These are phyloP conservation scores for Sinhomidia bicolor DNA, from an alignment of 2,888 invertebrate species.

Conservation along the genomic window DNA sequence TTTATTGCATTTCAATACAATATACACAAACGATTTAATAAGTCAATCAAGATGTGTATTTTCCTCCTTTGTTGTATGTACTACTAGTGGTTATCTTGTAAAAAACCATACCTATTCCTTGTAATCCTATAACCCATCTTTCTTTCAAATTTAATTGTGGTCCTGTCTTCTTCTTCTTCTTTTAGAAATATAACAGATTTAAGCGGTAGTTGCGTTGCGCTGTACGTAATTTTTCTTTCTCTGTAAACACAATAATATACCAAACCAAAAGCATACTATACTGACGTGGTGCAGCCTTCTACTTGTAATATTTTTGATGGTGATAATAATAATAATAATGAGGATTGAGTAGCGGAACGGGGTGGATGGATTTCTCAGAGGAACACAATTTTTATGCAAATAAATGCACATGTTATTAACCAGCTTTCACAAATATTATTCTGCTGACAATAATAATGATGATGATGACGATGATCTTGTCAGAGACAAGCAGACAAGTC, in stretches of 20 bases:
- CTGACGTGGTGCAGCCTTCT: constrained; percentile 20
- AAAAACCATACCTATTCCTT: constrained; percentile 41
- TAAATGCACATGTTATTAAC: constrained; percentile 62
- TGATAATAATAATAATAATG: background rate
- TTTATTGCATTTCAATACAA: constrained; percentile 16
- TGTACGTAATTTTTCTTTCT: too few species aligned
- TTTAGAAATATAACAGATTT: too few species aligned
- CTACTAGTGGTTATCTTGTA: constrained; percentile 41
- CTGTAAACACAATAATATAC: too few species aligned
- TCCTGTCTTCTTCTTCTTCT: constrained; percentile 52
- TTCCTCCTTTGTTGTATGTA: too few species aligned
- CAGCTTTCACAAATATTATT: constrained; percentile 51
- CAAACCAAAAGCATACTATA: too few species aligned
- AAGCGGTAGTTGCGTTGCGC: too few species aligned
- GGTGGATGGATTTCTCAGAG: constrained; percentile 4
- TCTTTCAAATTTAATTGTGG: constrained; percentile 50
- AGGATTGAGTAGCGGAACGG: constrained; percentile 19
- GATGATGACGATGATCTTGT: constrained; percentile 29
- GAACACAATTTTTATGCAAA: constrained; percentile 60
- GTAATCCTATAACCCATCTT: constrained; percentile 20
- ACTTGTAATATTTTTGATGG: constrained; percentile 7
- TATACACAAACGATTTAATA: constrained; percentile 51
- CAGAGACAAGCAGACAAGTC: background rate
- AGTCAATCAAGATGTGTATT: constrained; percentile 54
- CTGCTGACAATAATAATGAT: background rate